Percentiles rank a stretch among this genome's conserved stretches.
Conservation (phyloP, 2,113 vertebrate genomes). For the Plotosus lineatus region DNA sequence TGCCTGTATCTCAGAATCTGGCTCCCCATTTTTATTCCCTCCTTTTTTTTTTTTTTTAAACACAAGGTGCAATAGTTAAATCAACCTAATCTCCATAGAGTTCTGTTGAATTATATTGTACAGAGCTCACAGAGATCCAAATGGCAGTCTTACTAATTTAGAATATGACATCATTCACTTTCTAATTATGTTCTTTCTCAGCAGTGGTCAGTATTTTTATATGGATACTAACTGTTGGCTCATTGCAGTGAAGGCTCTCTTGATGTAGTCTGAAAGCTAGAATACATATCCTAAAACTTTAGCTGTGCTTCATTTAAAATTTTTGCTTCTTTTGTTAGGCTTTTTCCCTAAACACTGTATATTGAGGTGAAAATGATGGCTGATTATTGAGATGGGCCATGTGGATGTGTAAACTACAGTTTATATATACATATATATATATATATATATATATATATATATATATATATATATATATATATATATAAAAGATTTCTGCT, state of each 20-base stretch:
- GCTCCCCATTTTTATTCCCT: neutral
- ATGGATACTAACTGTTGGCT: neutral
- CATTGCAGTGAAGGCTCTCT: neutral
- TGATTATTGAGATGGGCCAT: neutral
- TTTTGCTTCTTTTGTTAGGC: too few relatives aligned
- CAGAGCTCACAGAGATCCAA: neutral
- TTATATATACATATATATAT: too few relatives aligned
- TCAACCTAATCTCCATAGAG: neutral
- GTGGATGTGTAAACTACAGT: too few relatives aligned
- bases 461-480: too few relatives aligned
- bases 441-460: too few relatives aligned
- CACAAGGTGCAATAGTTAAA: neutral
- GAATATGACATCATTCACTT: constrained; percentile 1
- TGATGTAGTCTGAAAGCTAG: neutral
- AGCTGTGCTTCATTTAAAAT: neutral
- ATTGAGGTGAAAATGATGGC: neutral
- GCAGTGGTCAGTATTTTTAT: constrained; percentile 6
- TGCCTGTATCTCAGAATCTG: neutral
- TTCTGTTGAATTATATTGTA: neutral
- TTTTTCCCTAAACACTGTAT: neutral
- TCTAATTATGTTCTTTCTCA: constrained; percentile 5
- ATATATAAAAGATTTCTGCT: neutral
- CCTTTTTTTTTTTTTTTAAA: neutral
- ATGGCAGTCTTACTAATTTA: constrained; percentile 20
- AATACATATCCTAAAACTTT: neutral